Conservation (phyloP, 2,797 vertebrate species). For the Choloepus didactylus region DNA sequence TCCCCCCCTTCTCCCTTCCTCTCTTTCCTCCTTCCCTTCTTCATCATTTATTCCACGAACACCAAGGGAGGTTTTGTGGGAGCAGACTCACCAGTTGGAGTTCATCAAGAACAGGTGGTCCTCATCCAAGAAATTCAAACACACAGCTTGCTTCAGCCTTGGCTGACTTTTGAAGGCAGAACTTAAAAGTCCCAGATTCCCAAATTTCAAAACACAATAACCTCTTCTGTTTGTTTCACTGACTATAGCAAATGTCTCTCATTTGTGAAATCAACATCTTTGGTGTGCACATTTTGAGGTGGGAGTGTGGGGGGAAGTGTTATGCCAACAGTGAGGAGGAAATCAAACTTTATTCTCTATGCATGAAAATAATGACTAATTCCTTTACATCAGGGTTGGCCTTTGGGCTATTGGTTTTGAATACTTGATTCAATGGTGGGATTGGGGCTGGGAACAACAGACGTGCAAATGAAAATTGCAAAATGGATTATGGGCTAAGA, state of each 20-base stretch:
- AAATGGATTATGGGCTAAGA: neutral
- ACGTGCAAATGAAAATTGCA: neutral
- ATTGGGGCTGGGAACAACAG: neutral
- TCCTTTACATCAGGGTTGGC: conserved; percentile 63
- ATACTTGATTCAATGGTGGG: conserved; percentile 51
- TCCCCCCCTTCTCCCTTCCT: accelerated
- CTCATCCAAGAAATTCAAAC: conserved; percentile 69
- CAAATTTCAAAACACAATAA: conserved; percentile 81
- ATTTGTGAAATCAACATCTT: conserved; percentile 73
- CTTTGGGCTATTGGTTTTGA: conserved; percentile 72
- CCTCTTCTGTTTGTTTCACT: conserved; percentile 82
- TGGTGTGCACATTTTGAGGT: conserved; percentile 64
- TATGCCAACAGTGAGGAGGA: conserved; percentile 80
- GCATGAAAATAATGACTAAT: conserved; percentile 81
- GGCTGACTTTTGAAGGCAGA: conserved; percentile 78
- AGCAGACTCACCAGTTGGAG: conserved; percentile 59
- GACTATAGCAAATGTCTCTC: conserved; percentile 80
- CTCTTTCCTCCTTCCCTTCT: neutral
- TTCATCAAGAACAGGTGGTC: conserved; percentile 75
- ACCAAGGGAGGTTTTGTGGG: conserved; percentile 11
- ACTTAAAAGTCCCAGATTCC: conserved; percentile 79
- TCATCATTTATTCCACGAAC: neutral
- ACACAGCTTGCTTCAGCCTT: conserved; percentile 80
- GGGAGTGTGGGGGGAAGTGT: conserved; percentile 75
- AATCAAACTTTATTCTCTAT: conserved; percentile 68